Evolutionary conservation across 1,140 invertebrate species (phyloP).

Genomic region (Meloidogyne floridensis): DNA sequence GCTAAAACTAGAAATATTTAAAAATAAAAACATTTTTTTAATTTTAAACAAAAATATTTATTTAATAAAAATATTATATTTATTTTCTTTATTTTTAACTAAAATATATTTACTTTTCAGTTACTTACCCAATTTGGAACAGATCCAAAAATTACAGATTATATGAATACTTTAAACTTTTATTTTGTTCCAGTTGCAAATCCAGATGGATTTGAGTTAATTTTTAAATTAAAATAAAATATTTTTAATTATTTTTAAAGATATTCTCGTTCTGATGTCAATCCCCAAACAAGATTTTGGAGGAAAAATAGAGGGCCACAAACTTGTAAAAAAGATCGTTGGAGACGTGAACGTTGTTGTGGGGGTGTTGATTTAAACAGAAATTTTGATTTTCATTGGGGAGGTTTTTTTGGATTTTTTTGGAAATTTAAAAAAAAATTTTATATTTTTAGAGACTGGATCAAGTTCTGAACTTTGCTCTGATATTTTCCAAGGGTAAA

Average conservation of each 20-base stretch:
- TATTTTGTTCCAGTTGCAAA: conserved; percentile 68
- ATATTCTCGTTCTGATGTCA: conserved; percentile 62
- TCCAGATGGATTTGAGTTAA: conserved; percentile 65
- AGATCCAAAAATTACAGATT: conserved; percentile 58
- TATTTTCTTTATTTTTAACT: no score
- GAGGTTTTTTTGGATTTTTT: conserved; percentile 39
- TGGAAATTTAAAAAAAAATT: background rate
- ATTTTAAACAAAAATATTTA: no score
- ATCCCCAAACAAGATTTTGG: conserved; percentile 62
- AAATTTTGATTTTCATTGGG: conserved; percentile 66
- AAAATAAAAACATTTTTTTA: no score
- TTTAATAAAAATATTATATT: no score
- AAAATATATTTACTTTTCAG: conserved; percentile 30
- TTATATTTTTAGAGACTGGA: conserved; percentile 52
- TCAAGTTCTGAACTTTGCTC: conserved; percentile 62
- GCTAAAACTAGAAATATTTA: no score
- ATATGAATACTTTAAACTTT: conserved; percentile 67
- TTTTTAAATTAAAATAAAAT: conserved; percentile 3
- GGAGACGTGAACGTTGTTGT: conserved; percentile 63
- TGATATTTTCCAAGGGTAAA: conserved; percentile 61
- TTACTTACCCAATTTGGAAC: conserved; percentile 55
- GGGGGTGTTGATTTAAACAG: conserved; percentile 69
- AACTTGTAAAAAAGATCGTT: conserved; percentile 63
- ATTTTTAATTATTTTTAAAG: background rate
- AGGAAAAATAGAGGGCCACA: conserved; percentile 59